Evolutionary conservation across 2,797 vertebrate species (phyloP).

Genomic region (Anniella stebbinsi): DNA sequence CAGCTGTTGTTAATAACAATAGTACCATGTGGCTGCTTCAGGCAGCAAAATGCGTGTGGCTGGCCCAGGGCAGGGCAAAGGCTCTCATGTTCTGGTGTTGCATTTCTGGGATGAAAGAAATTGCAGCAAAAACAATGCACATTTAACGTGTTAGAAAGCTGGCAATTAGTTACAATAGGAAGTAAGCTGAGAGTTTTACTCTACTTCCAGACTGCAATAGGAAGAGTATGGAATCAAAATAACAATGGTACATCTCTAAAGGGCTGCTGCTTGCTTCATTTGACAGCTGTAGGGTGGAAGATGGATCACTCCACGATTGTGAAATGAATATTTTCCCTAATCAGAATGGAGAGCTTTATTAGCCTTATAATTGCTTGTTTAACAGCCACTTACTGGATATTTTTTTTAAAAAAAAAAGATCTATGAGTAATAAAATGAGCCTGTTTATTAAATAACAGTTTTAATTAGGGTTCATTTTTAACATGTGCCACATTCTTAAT

Average conservation of each 20-base stretch:
- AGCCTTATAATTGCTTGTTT: constrained; percentile 78
- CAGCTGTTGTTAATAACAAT: not conserved
- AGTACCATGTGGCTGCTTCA: not conserved
- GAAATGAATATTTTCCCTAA: constrained; percentile 74
- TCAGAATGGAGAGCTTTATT: constrained; percentile 75
- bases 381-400: constrained; percentile 70
- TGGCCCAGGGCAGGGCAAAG: not conserved
- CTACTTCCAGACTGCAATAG: constrained; percentile 45
- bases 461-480: constrained; percentile 78
- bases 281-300: constrained; percentile 69
- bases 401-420: constrained; percentile 58
- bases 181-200: constrained; percentile 47
- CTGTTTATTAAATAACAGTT: constrained; percentile 78
- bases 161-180: constrained; percentile 47
- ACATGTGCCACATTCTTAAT: constrained; percentile 71
- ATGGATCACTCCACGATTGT: constrained; percentile 68
- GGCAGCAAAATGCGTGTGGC: not conserved
- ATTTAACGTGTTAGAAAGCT: constrained; percentile 28
- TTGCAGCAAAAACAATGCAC: constrained; percentile 21
- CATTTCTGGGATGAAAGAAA: constrained; percentile 1
- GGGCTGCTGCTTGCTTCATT: constrained; percentile 54
- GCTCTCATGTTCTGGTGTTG: not conserved
- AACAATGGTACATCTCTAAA: constrained; percentile 54
- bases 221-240: constrained; percentile 43
- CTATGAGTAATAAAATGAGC: constrained; percentile 71